phyloP scores from a whole-genome alignment of 2,888 invertebrate species.

The Cylindroiulus punctatus region DNA sequence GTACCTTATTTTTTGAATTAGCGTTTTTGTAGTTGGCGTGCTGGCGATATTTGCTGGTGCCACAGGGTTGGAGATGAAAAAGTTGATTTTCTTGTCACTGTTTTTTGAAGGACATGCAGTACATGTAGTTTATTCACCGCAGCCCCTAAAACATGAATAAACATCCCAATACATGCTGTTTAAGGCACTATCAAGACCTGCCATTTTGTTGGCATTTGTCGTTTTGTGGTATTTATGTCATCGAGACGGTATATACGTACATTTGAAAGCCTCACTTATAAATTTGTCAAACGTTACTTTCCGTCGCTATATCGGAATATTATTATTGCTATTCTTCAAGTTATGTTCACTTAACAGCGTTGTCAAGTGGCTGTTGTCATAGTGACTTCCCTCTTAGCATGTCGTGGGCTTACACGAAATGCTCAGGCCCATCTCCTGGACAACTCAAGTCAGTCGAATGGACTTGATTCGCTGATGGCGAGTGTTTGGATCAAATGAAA shows the following conservation, averaged over 20 bases:
- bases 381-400: background rate
- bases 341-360: conserved; percentile 27
- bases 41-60: no score
- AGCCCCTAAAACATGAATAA: no score
- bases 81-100: no score
- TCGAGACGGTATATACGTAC: background rate
- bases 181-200: no score
- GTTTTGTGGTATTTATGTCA: background rate
- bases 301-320: background rate
- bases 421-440: background rate
- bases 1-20: no score
- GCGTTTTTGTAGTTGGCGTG: no score
- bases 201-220: no score
- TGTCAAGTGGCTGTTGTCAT: conserved; percentile 1
- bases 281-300: background rate
- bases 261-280: background rate
- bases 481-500: background rate
- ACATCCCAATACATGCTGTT: no score
- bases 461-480: background rate
- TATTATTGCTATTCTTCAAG: background rate
- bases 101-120: no score
- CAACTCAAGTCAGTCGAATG: background rate
- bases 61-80: no score
- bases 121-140: no score
- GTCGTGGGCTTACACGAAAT: background rate